Base-by-base conservation (phyloP, 1,140 invertebrate genomes). In the Drosophila pseudoobscura region DNA sequence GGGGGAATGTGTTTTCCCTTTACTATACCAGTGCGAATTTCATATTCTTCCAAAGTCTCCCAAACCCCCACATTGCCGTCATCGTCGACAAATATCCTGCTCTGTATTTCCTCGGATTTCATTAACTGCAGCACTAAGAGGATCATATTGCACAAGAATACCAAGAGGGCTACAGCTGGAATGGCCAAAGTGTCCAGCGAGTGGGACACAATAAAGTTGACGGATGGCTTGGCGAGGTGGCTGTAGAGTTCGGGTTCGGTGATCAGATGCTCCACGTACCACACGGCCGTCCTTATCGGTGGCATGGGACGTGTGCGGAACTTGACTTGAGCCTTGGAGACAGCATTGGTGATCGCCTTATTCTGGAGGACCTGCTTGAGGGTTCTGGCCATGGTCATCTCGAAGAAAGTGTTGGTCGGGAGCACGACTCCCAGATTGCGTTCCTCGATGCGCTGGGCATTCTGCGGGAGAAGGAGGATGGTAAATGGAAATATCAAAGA, bases 261-360 rank as follows among this genome's bases (percentile, higher is more conserved):
- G 59, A 56, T 87, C 66, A 94, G 91, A 59, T 95, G 94, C 77
- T 95, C 94, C 0, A 93, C 92, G 93, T 94, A 94, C 91, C 93
- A 95, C 17, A 94, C 87, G 2, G 94, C 93, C 6, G 91, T 91
- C 24, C 94, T 93, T 41, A 94, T 26, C 0, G 94, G 91, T 1
- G 91, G 75, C 43, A 92, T 58, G 0, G 92, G 92, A 20, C 93
- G 90, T 66, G 94, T 93, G 41, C 89, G 91, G 64, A 94, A 94
- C 24, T 91, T 80, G 22, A 77, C 64, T 2, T 94, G 93, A 0
- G 78, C 64, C 41, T 68, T 61, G 31, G 66, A 49, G 4, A 79
- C 4, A 6, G 15, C 9, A 6, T 13, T 39, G 0, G 24, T 17
- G 46, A 62, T 71, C 4, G 4, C 6, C 0, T 49, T 31, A 0